Base-by-base conservation (phyloP, 2,888 invertebrate species). In the Amblyteles armatorius region DNA sequence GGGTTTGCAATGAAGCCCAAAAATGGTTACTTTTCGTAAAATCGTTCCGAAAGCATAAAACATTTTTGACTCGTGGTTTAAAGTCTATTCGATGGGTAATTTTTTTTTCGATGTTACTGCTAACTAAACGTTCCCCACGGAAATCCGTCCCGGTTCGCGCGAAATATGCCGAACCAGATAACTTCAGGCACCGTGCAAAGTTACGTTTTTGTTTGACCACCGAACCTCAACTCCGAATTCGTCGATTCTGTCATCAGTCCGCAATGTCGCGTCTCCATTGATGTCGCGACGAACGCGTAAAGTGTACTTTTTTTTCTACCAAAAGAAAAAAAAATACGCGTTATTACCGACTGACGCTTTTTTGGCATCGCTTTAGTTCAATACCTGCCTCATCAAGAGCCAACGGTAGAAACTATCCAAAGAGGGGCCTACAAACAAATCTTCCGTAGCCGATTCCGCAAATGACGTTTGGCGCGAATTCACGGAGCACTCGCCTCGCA, bases 381-480 rank as follows among this genome's bases (percentile, higher is more conserved):
- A 26, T 29, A 33, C 16, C 13, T 4, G 16, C 6, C 29, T 6
- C 29, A 5, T 6, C 60, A 29, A 6, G 16, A 33, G 5, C 6
- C 29, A 22, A 13, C 19, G 57, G 7, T 19, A 11, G 29, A 3
- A 33, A 33, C 16, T 16, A 16, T 13, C 57, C 29, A 26, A 9
- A 33, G 60, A 60, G 16, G 33, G 33, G 29, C 9, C 1, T 13
- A 26, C 60, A 3, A 29, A 52, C 33, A 11, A 29, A 52, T 33
- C 13, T 60, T 16, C 3, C 29, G 6, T 26, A 60, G 16, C 29
- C n/a, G 60, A 26, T 60, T 33, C 76, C 69, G 86, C 89, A 89
- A 87, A 91, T 91, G 91, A 91, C 90, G 88, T 84, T 88, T 87
- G 72, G 71, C 52, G 40, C 83, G 84, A 87, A 73, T 76, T n/a